Base-by-base conservation (phyloP, 2,888 invertebrate species). In the Patella ulyssiponensis region DNA sequence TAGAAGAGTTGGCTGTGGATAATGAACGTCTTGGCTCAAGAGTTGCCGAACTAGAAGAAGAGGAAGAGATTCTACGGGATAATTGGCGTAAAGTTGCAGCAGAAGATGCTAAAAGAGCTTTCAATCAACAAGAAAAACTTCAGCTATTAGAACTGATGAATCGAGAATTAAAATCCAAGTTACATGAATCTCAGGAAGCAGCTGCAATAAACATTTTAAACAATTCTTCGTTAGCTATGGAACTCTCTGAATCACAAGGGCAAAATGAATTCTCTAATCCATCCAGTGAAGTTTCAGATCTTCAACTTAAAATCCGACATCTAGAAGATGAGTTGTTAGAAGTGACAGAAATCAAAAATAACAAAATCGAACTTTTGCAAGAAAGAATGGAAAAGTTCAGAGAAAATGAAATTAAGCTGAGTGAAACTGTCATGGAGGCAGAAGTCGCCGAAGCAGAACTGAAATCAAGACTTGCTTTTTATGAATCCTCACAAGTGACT, bases 71-170 rank as follows among this genome's bases (percentile, higher is more conserved):
- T 27, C 75, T 88, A 69, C 83, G 85, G 72, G 86, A 86, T 15
- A 88, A 89, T 79, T 89, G 89, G 89, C 81, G 84, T 27, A 83
- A 86, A 73, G 87, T 87, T 58, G 89, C 88, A 20, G 87, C 87
- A 75, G 87, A 87, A 73, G 88, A 89, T 74, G 85, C 86, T 11
- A 86, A 86, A 71, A 86, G 88, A 73, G 80, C 83, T 12, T 83
- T 85, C 70, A 82, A 83, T 64, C 79, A 87, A 69, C 87, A 88
- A 74, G 87, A 88, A 75, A 89, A 89, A 77, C 82, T 88, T 9
- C 81, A 80, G 81, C 84, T 85, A 76, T 74, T 88, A 58, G 86
- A 88, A 76, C 71, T 77, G 56, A 64, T 82, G 23, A 89, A 88
- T 79, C 80, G 82, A n/a, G 86, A 88, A n/a, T 79, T 88, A 14